Evolutionary conservation across 2,113 vertebrate species (phyloP).

Genomic region (Onychostruthus taczanowskii): DNA sequence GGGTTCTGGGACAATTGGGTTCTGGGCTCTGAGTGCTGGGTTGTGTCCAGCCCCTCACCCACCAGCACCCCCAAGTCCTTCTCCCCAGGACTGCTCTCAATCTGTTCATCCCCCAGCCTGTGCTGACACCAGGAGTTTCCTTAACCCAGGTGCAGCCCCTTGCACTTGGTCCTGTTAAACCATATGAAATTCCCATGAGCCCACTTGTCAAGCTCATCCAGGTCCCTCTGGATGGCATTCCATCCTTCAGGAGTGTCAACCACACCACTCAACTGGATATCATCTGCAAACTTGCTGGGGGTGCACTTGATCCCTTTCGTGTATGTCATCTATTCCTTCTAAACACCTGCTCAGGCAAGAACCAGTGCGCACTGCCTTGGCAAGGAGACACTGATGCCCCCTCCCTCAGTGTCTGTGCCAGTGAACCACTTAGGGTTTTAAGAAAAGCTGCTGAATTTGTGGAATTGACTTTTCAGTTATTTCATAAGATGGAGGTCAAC

Average conservation of each 20-base stretch:
- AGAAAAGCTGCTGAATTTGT: neutral
- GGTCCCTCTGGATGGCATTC: neutral
- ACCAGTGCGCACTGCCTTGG: neutral
- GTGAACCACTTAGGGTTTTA: neutral
- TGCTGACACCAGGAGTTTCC: accelerated
- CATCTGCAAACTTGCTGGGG: neutral
- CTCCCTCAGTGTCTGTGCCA: neutral
- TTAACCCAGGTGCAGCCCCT: neutral
- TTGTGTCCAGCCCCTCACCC: neutral
- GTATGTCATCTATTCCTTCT: neutral
- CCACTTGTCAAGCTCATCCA: neutral
- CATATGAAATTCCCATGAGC: neutral
- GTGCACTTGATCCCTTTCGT: neutral
- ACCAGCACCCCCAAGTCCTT: neutral
- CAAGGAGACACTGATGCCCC: neutral
- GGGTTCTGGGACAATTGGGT: accelerated
- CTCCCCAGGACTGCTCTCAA: neutral
- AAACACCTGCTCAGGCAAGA: neutral
- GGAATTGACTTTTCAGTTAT: neutral
- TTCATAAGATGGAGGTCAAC: neutral
- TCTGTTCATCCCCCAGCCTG: neutral
- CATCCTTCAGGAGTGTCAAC: neutral
- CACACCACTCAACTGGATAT: neutral
- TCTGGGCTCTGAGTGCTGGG: no score
- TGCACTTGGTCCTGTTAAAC: neutral